A percentile compares a stretch with the other conserved stretches of the same genome.
Evolutionary conservation across 2,888 invertebrate species (phyloP).

Genomic region (Leucania comma): DNA sequence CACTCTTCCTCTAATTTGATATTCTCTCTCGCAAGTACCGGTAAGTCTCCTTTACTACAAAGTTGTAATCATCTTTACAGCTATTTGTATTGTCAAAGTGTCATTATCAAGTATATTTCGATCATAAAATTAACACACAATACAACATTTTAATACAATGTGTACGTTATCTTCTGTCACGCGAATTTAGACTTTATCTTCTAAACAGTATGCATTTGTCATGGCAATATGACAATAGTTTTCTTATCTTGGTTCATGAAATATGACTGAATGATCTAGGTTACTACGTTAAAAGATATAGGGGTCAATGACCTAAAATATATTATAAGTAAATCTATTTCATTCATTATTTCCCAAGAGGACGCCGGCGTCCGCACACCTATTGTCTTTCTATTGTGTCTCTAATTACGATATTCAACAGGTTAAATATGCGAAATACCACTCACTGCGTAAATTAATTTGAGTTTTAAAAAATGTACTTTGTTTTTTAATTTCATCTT

Average conservation of each 20-base stretch:
- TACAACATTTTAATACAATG: slow-evolving; percentile 3
- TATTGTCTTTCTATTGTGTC: too few relatives aligned
- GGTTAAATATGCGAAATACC: too few relatives aligned
- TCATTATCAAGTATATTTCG: slow-evolving; percentile 19
- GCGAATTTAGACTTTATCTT: slow-evolving; percentile 26
- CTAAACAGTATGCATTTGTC: slow-evolving; percentile 20
- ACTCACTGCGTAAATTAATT: too few relatives aligned
- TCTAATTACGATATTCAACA: too few relatives aligned
- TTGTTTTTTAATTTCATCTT: too few relatives aligned
- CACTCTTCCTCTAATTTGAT: too few relatives aligned
- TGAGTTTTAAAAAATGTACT: too few relatives aligned
- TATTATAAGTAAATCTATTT: too few relatives aligned
- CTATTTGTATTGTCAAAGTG: slow-evolving; percentile 1
- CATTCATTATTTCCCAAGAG: too few relatives aligned
- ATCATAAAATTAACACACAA: slow-evolving; percentile 24
- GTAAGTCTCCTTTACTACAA: too few relatives aligned
- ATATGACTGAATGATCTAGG: slow-evolving; percentile 37
- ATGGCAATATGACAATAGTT: slow-evolving; percentile 1
- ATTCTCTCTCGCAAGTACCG: too few relatives aligned
- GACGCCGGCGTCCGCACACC: too few relatives aligned
- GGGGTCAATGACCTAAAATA: slow-evolving; percentile 21
- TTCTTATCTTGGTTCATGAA: slow-evolving; percentile 31
- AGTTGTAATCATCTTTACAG: neutral
- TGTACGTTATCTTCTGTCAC: neutral
- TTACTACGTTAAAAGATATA: slow-evolving; percentile 31